Evolutionary conservation across 2,113 vertebrate species (phyloP).

Genomic region (Eulemur rufifrons): DNA sequence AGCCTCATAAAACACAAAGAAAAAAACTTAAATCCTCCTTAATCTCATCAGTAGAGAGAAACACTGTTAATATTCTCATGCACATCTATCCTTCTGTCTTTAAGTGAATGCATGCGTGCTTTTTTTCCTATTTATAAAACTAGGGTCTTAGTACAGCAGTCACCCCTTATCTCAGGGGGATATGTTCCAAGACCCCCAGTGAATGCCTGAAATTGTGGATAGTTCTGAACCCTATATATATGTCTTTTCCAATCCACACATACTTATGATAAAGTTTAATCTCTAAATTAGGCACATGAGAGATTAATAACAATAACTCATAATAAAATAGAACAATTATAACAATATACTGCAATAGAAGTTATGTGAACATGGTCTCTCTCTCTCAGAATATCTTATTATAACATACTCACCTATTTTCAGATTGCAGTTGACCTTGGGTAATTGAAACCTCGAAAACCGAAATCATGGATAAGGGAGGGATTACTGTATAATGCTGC

Average conservation of each 20-base stretch:
- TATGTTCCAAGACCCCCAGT: too few species aligned
- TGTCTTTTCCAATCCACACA: too few species aligned
- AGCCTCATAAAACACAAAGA: background rate
- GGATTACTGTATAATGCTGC: background rate
- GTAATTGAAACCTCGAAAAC: background rate
- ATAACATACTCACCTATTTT: background rate
- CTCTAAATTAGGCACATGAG: too few species aligned
- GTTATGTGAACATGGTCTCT: too few species aligned
- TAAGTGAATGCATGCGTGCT: background rate
- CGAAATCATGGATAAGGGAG: background rate
- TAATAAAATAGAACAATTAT: too few species aligned
- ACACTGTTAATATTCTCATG: background rate
- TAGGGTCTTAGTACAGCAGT: background rate
- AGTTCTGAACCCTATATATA: too few species aligned
- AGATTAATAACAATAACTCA: too few species aligned
- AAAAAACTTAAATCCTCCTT: background rate
- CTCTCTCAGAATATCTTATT: background rate
- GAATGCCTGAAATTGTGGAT: too few species aligned
- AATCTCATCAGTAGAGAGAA: background rate
- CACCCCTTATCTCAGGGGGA: too few species aligned
- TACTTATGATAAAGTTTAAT: too few species aligned
- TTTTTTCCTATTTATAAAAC: background rate
- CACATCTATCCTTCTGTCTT: background rate
- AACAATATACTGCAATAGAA: too few species aligned
- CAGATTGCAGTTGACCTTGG: background rate